Evolutionary conservation across 2,888 invertebrate genomes (phyloP).

Genomic region (Congeria kusceri): DNA sequence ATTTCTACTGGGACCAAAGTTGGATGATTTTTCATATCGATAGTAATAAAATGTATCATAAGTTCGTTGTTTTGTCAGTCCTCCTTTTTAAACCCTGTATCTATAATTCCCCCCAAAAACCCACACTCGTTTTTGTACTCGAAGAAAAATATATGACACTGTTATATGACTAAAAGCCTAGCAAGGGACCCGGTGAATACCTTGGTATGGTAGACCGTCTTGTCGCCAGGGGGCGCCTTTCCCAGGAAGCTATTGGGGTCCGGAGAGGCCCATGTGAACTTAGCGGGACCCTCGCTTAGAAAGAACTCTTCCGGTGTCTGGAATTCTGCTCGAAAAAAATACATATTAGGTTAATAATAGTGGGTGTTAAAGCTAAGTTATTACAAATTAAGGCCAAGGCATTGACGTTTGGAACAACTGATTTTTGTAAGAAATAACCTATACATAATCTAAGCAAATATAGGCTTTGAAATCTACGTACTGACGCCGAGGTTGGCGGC

Average conservation of each 20-base stretch:
- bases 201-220: conserved; percentile 66
- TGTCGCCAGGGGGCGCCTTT: conserved; percentile 40
- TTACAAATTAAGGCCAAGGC: no score
- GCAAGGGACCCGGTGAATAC: conserved; percentile 37
- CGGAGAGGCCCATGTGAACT: conserved; percentile 79
- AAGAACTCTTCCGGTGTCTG: conserved; percentile 84
- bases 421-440: not conserved
- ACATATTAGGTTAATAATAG: not conserved
- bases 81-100: no score
- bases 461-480: conserved; percentile 62
- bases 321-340: conserved; percentile 73
- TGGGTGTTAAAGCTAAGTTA: no score
- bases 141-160: no score
- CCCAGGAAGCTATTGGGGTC: conserved; percentile 71
- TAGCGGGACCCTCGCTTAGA: conserved; percentile 73
- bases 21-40: no score
- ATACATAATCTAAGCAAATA: not conserved
- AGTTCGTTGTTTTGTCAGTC: no score
- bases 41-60: no score
- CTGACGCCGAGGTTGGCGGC: conserved; percentile 81
- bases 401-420: no score
- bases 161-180: no score
- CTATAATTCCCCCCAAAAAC: no score
- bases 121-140: no score
- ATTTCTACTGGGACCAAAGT: no score